Base-by-base conservation (phyloP, 2,113 vertebrate genomes). In the Bothrops jararaca region DNA sequence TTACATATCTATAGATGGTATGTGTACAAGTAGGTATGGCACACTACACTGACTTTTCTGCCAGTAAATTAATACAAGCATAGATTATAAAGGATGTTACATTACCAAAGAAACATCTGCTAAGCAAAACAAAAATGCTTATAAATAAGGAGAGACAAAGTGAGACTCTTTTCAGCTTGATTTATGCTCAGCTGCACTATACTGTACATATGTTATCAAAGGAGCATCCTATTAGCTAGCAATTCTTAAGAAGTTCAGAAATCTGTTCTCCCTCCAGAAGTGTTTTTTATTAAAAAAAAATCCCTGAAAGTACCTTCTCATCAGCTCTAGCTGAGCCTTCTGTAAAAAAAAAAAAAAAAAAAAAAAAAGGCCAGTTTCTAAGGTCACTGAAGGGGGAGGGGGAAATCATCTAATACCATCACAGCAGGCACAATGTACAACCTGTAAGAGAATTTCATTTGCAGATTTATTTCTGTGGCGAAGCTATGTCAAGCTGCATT, bases 71-170 rank as follows among this genome's bases (percentile, higher is more conserved):
- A 98, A 96, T 96, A 97, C 96, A 96, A 95, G 96, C 96, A 95
- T 95, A 98, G 97, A 97, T 97, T 96, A 97, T 96, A 97, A 97
- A 97, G 96, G 95, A 97, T 97, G 96, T 96, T 95, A 97, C 95
- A 95, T 92, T 95, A 96, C 96, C 96, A 96, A 97, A 97, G 97
- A 97, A 98, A 97, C 97, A 97, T 97, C 97, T 98, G 97, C 93
- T 97, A 97, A 96, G 93, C 95, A 96, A 97, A 97, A 94, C 95
- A 94, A 97, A 96, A 97, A 97, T 95, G 95, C 96, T 96, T 96
- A 97, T 96, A 97, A 97, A 97, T 96, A 96, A 95, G 80, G 90
- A 94, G 94, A 97, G 93, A 96, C 95, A 95, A 97, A 97, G 95
- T 93, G 95, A 97, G 94, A 95, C 95, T 94, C 95, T 94, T 97